These are phyloP conservation scores for Lottia gigantea DNA, from an alignment of 2,888 invertebrate genomes.

Conservation along the genomic window DNA sequence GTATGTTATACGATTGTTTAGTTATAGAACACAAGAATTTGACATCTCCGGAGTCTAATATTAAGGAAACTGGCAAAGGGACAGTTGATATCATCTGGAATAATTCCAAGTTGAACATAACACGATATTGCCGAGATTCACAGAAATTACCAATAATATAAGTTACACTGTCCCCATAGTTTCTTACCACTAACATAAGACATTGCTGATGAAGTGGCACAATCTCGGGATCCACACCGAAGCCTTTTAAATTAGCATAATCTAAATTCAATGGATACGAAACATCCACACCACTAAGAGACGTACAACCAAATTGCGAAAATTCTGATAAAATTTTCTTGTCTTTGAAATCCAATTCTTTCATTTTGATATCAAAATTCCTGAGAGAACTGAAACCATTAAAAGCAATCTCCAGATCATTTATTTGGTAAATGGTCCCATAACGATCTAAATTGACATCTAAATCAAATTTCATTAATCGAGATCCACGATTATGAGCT, in stretches of 20 bases:
- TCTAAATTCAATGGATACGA: not conserved
- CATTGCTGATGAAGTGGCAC: conserved; percentile 21
- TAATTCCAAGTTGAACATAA: conserved; percentile 18
- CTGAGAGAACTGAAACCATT: not conserved
- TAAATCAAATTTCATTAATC: conserved; percentile 17
- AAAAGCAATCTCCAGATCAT: not conserved
- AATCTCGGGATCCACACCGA: conserved; percentile 12
- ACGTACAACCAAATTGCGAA: not conserved
- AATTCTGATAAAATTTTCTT: not conserved
- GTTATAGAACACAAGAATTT: conserved; percentile 15
- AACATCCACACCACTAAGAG: not conserved
- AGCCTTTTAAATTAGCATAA: conserved; percentile 3
- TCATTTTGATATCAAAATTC: not conserved
- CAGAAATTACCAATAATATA: conserved; percentile 22
- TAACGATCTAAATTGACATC: not conserved
- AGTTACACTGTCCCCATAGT: conserved; percentile 23
- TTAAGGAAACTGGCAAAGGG: conserved; percentile 13
- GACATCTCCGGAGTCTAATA: conserved; percentile 12
- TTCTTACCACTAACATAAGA: conserved; percentile 17
- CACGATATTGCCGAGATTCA: conserved; percentile 17
- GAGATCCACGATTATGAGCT: not conserved
- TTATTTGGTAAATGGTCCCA: not conserved
- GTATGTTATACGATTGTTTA: conserved; percentile 18
- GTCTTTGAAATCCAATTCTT: not conserved
- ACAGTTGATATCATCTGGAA: conserved; percentile 20